Base-by-base conservation (phyloP, 2,888 invertebrate species). In the Tetropium fuscum region DNA sequence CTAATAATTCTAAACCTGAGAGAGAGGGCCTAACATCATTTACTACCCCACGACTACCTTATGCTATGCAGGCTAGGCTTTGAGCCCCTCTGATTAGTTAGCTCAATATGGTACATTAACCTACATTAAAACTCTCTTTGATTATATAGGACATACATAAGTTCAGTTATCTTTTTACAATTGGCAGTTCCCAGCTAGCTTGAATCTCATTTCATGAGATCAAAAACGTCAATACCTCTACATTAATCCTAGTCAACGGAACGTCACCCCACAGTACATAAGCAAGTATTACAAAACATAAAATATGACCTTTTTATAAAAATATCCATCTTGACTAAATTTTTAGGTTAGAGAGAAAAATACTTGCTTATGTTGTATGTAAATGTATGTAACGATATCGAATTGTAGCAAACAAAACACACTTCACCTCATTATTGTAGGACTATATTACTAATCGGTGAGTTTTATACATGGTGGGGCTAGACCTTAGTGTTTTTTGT, bases 161-260 rank as follows among this genome's bases (percentile, higher is more conserved):
- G 71, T 75, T 76, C 73, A 69, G 70, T 72, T 77, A 78, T 80
- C 79, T 81, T 82, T 82, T 79, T 81, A 81, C 80, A 81, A 78
- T 79, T 82, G 82, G 82, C 82, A 82, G 82, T 82, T 79, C 82
- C 82, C 80, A 80, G 81, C 82, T 81, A 82, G 82, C 81, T 78
- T 77, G 76, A 78, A 75, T 77, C 79, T 78, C 79, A 71, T 72
- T 67, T 61, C 64, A 63, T 68, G 79, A 80, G 80, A 79, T 79
- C 77, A 72, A 62, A 76, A 75, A 73, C 72, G 70, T 74, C 74
- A 69, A 75, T 71, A 73, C 71, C 73, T 75, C 72, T 72, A 74
- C 66, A 68, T 69, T 69, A 69, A 66, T 67, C 63, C 68, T 58
- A 68, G 58, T 48, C 56, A 56, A 48, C 45, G 38, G 47, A 55